Evolutionary conservation across 2,888 invertebrate species (phyloP).

Genomic region (Merodon equestris): DNA sequence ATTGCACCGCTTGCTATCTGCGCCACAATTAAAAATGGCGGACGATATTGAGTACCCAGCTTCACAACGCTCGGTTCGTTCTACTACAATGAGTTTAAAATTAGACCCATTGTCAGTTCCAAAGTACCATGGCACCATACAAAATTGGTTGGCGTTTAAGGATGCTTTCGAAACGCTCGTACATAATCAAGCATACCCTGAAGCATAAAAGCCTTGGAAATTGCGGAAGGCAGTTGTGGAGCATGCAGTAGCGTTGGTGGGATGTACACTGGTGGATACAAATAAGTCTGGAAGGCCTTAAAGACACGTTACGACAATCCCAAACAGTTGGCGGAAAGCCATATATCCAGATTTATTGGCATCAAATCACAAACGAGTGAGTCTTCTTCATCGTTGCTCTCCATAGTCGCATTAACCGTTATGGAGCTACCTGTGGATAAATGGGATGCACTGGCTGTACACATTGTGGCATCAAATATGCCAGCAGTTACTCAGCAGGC

Average conservation of each 20-base stretch:
- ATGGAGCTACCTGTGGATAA: too few species aligned
- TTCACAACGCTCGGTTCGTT: not conserved
- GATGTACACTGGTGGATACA: too few species aligned
- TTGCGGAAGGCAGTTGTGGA: slow-evolving; percentile 4
- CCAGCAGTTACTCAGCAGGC: too few species aligned
- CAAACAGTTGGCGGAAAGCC: too few species aligned
- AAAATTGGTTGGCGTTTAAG: slow-evolving; percentile 11
- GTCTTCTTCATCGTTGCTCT: too few species aligned
- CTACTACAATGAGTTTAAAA: not conserved
- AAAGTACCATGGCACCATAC: not conserved
- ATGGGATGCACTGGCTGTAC: too few species aligned
- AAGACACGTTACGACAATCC: too few species aligned
- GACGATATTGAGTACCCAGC: not conserved
- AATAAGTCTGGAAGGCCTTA: too few species aligned
- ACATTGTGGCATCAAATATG: slow-evolving; percentile 28
- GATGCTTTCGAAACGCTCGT: slow-evolving; percentile 38
- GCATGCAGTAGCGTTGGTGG: not conserved
- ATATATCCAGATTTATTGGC: too few species aligned
- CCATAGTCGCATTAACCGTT: slow-evolving; percentile 26
- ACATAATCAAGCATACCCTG: slow-evolving; percentile 25
- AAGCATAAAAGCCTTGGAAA: slow-evolving; percentile 45
- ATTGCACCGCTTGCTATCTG: not conserved
- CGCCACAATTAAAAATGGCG: not conserved
- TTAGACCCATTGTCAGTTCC: slow-evolving; percentile 20
- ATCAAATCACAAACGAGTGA: too few species aligned